phyloP scores from a whole-genome alignment of 37 sponge, comb jelly and placozoan genomes.

The Agelas oroides region DNA sequence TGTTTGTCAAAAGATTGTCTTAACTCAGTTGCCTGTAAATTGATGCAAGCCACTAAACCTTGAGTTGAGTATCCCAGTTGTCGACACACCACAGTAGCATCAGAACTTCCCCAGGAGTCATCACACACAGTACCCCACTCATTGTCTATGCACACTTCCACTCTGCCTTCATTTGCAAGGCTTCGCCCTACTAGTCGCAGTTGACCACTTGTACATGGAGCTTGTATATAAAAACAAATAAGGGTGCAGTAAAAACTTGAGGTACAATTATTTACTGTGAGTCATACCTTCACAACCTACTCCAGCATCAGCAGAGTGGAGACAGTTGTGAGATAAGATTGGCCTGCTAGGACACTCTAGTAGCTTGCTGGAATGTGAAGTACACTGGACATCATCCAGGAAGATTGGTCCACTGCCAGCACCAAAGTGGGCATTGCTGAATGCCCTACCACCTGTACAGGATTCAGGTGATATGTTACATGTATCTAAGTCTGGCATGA shows the following conservation, averaged over 20 bases:
- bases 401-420: neutral
- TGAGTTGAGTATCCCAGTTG: neutral
- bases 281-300: no score
- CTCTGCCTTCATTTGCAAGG: conserved; percentile 2
- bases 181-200: neutral
- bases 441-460: neutral
- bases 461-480: neutral
- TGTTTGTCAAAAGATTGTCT: no score
- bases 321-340: neutral
- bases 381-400: neutral
- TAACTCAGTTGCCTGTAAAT: no score
- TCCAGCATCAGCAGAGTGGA: neutral
- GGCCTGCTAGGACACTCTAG: neutral
- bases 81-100: conserved; percentile 12
- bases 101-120: neutral
- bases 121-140: conserved; percentile 1
- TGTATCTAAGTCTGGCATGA: no score
- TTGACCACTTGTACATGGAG: conserved; percentile 20
- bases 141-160: neutral
- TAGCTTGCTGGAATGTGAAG: neutral
- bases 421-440: neutral
- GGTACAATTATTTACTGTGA: neutral
- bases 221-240: neutral
- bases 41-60: neutral
- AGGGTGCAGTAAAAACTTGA: no score